A percentile compares a stretch with the other conserved stretches of the same genome.
phyloP scores from a whole-genome alignment of 2,113 vertebrate genomes.

The Pituophis catenifer region DNA sequence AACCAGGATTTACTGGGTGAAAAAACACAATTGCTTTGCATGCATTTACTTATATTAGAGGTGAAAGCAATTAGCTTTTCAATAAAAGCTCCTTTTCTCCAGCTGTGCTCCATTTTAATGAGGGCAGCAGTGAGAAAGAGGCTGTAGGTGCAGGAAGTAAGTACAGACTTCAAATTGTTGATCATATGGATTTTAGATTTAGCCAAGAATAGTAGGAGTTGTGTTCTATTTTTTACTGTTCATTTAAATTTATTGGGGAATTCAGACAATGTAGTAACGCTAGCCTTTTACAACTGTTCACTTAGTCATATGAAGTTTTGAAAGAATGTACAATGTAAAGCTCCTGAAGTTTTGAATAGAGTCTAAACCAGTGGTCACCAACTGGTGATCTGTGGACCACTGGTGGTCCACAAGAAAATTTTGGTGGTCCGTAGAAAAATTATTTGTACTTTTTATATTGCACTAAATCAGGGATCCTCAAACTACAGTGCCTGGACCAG shows the following conservation, averaged over 20 bases:
- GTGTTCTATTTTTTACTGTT: conserved; percentile 30
- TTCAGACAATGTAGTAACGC: not conserved
- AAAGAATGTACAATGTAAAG: not conserved
- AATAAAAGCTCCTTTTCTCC: conserved; percentile 32
- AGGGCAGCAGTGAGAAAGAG: conserved; percentile 39
- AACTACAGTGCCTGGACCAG: no score
- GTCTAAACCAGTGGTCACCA: no score
- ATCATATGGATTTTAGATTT: conserved; percentile 24
- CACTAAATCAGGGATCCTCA: no score
- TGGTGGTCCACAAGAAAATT: no score
- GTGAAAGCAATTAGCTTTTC: conserved; percentile 40
- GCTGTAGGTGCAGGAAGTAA: not conserved
- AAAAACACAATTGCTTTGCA: conserved; percentile 20
- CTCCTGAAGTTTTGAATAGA: not conserved
- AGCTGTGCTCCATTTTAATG: conserved; percentile 38
- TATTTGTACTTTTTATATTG: no score
- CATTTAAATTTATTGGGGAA: conserved; percentile 8
- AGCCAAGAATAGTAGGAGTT: not conserved
- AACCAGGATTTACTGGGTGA: not conserved
- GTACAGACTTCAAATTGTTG: conserved; percentile 14
- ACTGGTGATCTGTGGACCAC: no score
- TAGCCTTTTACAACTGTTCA: not conserved
- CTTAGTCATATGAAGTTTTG: not conserved
- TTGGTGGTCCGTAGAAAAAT: no score
- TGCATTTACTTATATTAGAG: conserved; percentile 29